Conservation (phyloP, 2,888 invertebrate species). For the Eudemis profundana region DNA sequence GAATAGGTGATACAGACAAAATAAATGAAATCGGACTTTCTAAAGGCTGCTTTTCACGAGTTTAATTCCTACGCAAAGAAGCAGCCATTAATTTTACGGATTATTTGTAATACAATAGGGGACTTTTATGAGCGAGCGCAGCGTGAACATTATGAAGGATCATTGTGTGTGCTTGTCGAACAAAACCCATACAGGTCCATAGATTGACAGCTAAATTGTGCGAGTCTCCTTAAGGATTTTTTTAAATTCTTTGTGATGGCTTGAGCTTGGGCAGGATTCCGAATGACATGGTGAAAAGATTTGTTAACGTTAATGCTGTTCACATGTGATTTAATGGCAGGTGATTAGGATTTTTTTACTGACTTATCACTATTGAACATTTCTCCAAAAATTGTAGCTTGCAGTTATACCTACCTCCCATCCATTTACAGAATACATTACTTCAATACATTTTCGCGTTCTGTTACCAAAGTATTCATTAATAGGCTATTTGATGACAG, state of each 20-base stretch:
- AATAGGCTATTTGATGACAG: too few species aligned
- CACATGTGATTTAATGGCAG: constrained; percentile 21
- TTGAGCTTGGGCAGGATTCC: constrained; percentile 24
- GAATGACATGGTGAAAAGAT: constrained; percentile 16
- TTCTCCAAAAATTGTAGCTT: too few species aligned
- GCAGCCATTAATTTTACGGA: constrained; percentile 71
- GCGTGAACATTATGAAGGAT: constrained; percentile 52
- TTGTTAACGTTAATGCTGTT: constrained; percentile 8
- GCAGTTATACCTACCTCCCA: too few species aligned
- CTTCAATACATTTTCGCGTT: too few species aligned
- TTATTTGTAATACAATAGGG: constrained; percentile 66
- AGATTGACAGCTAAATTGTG: constrained; percentile 46
- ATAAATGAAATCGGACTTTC: constrained; percentile 18
- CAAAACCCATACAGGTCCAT: constrained; percentile 62
- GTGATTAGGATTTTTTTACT: constrained; percentile 9
- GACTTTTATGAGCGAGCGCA: constrained; percentile 55
- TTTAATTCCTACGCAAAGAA: constrained; percentile 53
- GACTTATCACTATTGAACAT: too few species aligned
- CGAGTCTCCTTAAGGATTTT: constrained; percentile 58
- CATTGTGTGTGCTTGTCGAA: constrained; percentile 55
- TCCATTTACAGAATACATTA: too few species aligned
- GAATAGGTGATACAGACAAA: constrained; percentile 10
- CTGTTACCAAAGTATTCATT: too few species aligned
- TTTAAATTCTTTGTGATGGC: constrained; percentile 36
- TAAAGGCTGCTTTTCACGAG: constrained; percentile 3